Evolutionary conservation across 2,888 invertebrate species (phyloP).

Genomic region (Lamellibrachia columna): DNA sequence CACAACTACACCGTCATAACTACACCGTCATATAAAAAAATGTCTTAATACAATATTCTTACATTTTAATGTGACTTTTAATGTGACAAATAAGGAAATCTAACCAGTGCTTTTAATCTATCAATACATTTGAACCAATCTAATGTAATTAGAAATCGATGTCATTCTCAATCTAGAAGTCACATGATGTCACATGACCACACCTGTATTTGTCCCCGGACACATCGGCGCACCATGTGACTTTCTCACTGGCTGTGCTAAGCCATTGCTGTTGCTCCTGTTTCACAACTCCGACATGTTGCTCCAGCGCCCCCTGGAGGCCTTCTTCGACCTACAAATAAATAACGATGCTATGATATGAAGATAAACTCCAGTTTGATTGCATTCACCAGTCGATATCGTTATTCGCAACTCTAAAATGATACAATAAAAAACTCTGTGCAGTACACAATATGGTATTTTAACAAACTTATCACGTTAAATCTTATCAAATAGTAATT

Average conservation of each 20-base stretch:
- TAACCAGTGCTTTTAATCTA: background rate
- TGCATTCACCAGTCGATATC: background rate
- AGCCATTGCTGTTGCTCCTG: constrained; percentile 83
- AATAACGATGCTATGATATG: background rate
- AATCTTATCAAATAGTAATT: background rate
- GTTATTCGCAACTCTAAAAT: background rate
- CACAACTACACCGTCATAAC: background rate
- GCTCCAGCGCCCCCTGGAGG: constrained; percentile 83
- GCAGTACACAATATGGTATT: too few relatives aligned
- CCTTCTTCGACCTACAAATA: constrained; percentile 49
- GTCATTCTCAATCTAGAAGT: background rate
- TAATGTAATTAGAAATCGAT: background rate
- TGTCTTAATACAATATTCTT: background rate
- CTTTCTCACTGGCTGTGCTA: constrained; percentile 84
- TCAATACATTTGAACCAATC: background rate
- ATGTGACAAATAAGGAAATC: background rate
- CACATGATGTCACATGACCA: background rate
- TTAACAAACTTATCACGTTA: too few relatives aligned
- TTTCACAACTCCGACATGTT: constrained; percentile 86
- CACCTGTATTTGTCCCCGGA: constrained; percentile 77
- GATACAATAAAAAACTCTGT: too few relatives aligned
- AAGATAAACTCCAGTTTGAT: background rate
- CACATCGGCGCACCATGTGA: constrained; percentile 85
- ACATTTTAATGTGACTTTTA: background rate
- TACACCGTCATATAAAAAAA: background rate